Base-by-base conservation (phyloP, 2,113 vertebrate species). In the Cyphomyrus discorhynchus region DNA sequence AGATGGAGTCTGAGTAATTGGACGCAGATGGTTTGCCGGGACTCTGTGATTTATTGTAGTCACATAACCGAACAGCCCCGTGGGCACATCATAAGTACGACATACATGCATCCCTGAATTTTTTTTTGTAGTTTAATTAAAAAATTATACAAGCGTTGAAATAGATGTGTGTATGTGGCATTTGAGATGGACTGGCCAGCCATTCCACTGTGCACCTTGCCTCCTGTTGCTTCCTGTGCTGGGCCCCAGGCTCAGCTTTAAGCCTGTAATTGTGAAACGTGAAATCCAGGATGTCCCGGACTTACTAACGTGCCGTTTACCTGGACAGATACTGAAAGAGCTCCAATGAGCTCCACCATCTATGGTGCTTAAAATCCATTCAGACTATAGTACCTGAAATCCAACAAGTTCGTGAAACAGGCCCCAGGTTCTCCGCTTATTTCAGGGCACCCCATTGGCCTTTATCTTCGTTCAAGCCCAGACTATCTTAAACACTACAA, bases 1-100 rank as follows among this genome's bases (percentile, higher is more conserved):
- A 80, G 74, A 80, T 80, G 74, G 74, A 19, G 74, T 80, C 74
- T 80, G 74, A 80, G 31, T 80, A 80, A 80, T 80, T 80, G 74
- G 74, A 39, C 39, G 35, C 74, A 80, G 74, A 80, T 80, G 74
- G 74, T 42, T 42, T 80, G 74, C 17, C 15, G 15, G 74, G 35
- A 77, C 70, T 39, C 31, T 77, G 31, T 77, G 70, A 42, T 80
- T 80, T 80, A 80, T 19, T 42, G 35, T 17, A 77, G 35, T 80
- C 74, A 80, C 35, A 39, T 80, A 80, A 42, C 74, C 15, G 35
- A 80, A 42, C 31, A 39, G 35, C 42, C 17, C 35, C 2, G 0
- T 80, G 15, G 70, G 74, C 74, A 42, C 6, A 42, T 80, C 31
- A 17, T 70, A 70, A 11, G 62, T 70, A 31, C n/a, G 3, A 31